Base-by-base conservation (phyloP, 2,888 invertebrate genomes). In the Hypercompe scribonia region DNA sequence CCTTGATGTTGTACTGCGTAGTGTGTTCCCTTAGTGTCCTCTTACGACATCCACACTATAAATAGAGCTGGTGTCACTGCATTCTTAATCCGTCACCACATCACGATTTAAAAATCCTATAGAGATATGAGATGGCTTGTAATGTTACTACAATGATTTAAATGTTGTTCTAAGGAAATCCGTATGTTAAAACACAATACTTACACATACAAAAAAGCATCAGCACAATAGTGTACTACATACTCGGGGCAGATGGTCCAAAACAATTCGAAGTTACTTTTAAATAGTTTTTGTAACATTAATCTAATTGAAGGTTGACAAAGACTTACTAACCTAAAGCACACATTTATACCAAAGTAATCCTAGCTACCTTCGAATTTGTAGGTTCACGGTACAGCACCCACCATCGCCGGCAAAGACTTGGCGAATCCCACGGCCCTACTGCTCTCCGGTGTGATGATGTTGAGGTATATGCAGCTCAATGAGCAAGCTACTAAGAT, bases 401-500 rank as follows among this genome's bases (percentile, higher is more conserved):
- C 99, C 0, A 98, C 98, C 82, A 99, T 99, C 89, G 99, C 99
- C 65, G 99, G 99, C 18, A 97, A 99, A 91, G 99, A 99, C 96
- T 97, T 98, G 91, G 99, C 99, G 61, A 99, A 99, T 92, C 99
- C 99, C 24, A 99, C 99, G 0, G 99, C 99, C 15, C 96, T 99
- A 33, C 96, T 99, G 15, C 96, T 99, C 5, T 99, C 99, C 3
- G 98, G 98, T 0, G 99, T 99, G 2, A 99, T 99, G 99, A 99
- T 99, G 99, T 96, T 99, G 75, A 97, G 99, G 54, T 96, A 99
- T 91, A 97, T 99, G 98, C 96, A 97, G 58, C 94, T 99, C 54
- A 96, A 93, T 67, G 90, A 96, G 0, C 95, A 98, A 83, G 99
- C 98, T 0, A 95, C 96, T 82, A 97, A 96, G 79, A 99, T 99